These are phyloP conservation scores for Paratrypauchen microcephalus DNA, from an alignment of 2,797 vertebrate species.

Conservation along the genomic window DNA sequence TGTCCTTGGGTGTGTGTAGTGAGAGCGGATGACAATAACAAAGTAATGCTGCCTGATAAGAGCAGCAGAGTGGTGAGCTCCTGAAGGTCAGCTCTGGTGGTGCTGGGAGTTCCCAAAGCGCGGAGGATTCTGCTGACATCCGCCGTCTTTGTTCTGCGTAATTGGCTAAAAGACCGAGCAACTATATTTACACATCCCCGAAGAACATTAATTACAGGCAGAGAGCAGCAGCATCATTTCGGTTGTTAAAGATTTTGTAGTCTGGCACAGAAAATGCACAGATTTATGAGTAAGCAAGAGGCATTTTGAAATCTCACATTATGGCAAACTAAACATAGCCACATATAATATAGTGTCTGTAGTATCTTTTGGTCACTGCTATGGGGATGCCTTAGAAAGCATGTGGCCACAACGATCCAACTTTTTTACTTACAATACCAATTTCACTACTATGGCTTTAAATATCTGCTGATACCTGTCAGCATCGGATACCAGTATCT, in stretches of 20 bases:
- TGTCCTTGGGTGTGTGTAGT: conserved; percentile 66
- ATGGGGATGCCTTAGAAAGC: background rate
- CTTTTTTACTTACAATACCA: too few species aligned
- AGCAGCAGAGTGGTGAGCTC: conserved; percentile 62
- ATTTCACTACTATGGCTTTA: too few species aligned
- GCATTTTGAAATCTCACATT: background rate
- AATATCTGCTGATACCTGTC: too few species aligned
- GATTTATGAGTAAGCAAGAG: conserved; percentile 8
- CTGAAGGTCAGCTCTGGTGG: conserved; percentile 74
- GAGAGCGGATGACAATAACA: conserved; percentile 63
- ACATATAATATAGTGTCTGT: background rate
- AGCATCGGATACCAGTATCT: too few species aligned
- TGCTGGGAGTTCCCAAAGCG: conserved; percentile 71
- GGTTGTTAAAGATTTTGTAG: conserved; percentile 41
- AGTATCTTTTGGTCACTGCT: background rate
- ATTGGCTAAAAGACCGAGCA: conserved; percentile 78
- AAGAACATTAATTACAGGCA: conserved; percentile 78
- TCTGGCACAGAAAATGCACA: conserved; percentile 18
- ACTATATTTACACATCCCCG: conserved; percentile 76
- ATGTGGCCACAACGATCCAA: too few species aligned
- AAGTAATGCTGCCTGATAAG: conserved; percentile 67
- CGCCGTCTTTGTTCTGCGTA: conserved; percentile 75
- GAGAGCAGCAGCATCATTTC: conserved; percentile 56
- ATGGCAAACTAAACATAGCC: background rate
- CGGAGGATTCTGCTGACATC: conserved; percentile 76